Evolutionary conservation across 1,140 invertebrate species (phyloP), one percentile per base, ranked within the genome.

Genomic region (Hycleus cichorii): DNA sequence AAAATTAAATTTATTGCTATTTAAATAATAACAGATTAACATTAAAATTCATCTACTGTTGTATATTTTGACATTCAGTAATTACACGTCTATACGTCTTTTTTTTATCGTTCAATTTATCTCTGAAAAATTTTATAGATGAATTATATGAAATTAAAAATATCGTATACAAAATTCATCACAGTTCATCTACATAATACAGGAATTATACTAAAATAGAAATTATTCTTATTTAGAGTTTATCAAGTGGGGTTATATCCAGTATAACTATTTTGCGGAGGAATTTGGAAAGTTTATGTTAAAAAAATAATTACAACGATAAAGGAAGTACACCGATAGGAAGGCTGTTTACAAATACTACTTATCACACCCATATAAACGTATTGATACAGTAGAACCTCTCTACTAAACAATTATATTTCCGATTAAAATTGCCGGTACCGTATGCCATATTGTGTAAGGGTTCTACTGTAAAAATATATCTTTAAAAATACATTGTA

Each of bases 141-240:
- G 18, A 18, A 32, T 32, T 7, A 32, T 32, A 32, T 7, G 32
- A 47, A 55, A 55, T 55, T 18, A 47, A 55, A 46, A 55, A 55
- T 42, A 47, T 55, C 52, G 60, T 62, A 62, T 59, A 64, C 60
- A 62, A 64, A 64, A 62, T 51, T 55, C 45, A 59, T 59, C 57
- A 61, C 59, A 64, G 57, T 57, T 61, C 45, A 52, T 58, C 51
- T 58, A 60, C 27, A 58, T 53, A 52, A 44, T 18, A 57, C 32
- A 49, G 7, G 47, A 48, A 50, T 50, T 25, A 18, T 18, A 50
- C n/a, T 25, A 39, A 50, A 40, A 18, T 57, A 50, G 42, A 45
- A 49, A n/a, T 39, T 48, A 40, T 50, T 38, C 9, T 56, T 43
- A n/a, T 52, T 43, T 43, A 56, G 55, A 44, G 57, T 57, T 54